Evolutionary conservation across 37 sponge, comb jelly and placozoan genomes (phyloP).

Genomic region (Oopsacas minuta): DNA sequence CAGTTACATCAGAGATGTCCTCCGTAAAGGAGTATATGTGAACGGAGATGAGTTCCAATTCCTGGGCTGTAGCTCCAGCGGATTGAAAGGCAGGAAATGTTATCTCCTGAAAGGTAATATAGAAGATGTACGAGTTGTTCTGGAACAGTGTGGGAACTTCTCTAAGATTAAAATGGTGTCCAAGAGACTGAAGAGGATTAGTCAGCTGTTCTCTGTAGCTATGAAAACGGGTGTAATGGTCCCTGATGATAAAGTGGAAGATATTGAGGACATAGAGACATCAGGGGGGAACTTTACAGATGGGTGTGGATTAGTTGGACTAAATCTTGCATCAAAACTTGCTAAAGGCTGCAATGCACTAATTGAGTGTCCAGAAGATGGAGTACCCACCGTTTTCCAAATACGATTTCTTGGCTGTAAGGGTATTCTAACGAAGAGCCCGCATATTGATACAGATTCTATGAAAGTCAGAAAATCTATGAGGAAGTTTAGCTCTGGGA

Average conservation of each 20-base stretch:
- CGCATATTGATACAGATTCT: background rate
- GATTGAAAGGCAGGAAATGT: constrained; percentile 41
- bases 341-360: background rate
- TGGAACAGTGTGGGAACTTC: constrained; percentile 40
- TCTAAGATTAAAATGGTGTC: constrained; percentile 31
- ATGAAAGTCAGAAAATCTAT: constrained; percentile 44
- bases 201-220: constrained; percentile 54
- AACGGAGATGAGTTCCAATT: constrained; percentile 40
- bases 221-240: constrained; percentile 24
- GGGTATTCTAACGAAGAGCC: constrained; percentile 42
- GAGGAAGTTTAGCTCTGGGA: constrained; percentile 48
- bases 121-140: constrained; percentile 15
- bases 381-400: constrained; percentile 55
- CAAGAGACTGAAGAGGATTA: constrained; percentile 51
- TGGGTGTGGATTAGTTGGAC: constrained; percentile 59
- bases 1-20: background rate
- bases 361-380: constrained; percentile 18
- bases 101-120: constrained; percentile 36
- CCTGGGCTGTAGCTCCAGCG: constrained; percentile 57
- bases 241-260: constrained; percentile 21
- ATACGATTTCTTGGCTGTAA: constrained; percentile 64
- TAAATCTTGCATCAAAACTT: constrained; percentile 26
- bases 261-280: constrained; percentile 39
- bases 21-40: constrained; percentile 22
- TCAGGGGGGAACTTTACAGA: constrained; percentile 45